Evolutionary conservation across 2,888 invertebrate genomes (phyloP).

Genomic region (Caenorhabditis sulstoni): DNA sequence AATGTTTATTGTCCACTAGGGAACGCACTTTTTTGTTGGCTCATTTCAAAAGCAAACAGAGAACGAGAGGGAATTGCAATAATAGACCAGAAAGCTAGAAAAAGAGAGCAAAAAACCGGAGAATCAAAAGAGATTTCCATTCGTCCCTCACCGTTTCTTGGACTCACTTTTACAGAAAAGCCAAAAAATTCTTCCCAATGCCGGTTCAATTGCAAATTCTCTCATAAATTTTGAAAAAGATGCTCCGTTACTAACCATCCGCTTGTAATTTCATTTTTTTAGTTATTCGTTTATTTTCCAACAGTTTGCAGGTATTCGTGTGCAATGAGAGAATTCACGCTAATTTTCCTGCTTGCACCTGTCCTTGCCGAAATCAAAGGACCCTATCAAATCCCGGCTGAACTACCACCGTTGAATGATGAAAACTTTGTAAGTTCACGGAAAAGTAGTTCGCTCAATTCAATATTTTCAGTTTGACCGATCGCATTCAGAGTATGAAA

Average conservation of each 20-base stretch:
- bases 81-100: slow-evolving; percentile 50
- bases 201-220: too few species aligned
- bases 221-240: too few species aligned
- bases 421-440: slow-evolving; percentile 60
- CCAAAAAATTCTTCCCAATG: too few species aligned
- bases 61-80: slow-evolving; percentile 23
- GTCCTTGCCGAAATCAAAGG: slow-evolving; percentile 35
- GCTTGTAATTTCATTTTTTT: too few species aligned
- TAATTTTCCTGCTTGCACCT: slow-evolving; percentile 18
- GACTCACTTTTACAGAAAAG: not conserved
- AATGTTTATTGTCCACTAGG: slow-evolving; percentile 40
- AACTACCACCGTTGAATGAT: slow-evolving; percentile 55
- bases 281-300: too few species aligned
- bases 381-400: slow-evolving; percentile 36
- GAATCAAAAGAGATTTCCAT: slow-evolving; percentile 18
- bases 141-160: not conserved
- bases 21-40: slow-evolving; percentile 54
- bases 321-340: slow-evolving; percentile 29
- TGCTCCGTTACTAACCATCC: too few species aligned
- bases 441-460: too few species aligned
- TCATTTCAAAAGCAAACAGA: slow-evolving; percentile 54
- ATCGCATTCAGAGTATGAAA: slow-evolving; percentile 75
- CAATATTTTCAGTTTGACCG: slow-evolving; percentile 55
- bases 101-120: slow-evolving; percentile 48
- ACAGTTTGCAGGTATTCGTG: slow-evolving; percentile 20